Evolutionary conservation across 2,113 vertebrate genomes (phyloP).

Genomic region (Ciconia boyciana): DNA sequence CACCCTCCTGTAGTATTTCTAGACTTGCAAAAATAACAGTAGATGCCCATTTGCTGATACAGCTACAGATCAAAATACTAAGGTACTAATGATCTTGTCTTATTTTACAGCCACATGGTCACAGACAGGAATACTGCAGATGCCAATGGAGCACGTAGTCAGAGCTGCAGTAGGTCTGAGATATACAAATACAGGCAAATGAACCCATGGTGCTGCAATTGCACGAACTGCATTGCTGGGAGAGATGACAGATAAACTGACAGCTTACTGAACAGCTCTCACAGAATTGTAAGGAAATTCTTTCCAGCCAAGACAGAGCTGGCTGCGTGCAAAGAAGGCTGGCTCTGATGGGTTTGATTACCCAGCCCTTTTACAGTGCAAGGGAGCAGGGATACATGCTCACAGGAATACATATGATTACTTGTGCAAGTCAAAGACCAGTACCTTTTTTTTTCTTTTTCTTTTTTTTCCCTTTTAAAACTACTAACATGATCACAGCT

Average conservation of each 20-base stretch:
- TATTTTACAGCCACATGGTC: background rate
- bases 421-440: background rate
- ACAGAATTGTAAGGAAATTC: background rate
- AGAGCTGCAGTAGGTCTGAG: background rate
- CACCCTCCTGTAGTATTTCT: background rate
- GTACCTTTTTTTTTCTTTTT: too few species aligned
- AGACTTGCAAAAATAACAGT: background rate
- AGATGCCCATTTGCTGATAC: background rate
- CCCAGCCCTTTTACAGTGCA: background rate
- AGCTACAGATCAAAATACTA: background rate
- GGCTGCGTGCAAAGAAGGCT: background rate
- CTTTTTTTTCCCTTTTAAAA: background rate
- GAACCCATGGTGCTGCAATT: background rate
- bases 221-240: background rate
- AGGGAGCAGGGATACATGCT: background rate
- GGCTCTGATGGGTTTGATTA: background rate
- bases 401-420: background rate
- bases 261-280: background rate
- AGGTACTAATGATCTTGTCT: background rate
- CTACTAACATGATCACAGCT: background rate
- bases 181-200: background rate
- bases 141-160: background rate
- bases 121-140: background rate
- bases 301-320: background rate
- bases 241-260: background rate